Conservation (phyloP, 2,888 invertebrate genomes). For the Neoascia interrupta region DNA sequence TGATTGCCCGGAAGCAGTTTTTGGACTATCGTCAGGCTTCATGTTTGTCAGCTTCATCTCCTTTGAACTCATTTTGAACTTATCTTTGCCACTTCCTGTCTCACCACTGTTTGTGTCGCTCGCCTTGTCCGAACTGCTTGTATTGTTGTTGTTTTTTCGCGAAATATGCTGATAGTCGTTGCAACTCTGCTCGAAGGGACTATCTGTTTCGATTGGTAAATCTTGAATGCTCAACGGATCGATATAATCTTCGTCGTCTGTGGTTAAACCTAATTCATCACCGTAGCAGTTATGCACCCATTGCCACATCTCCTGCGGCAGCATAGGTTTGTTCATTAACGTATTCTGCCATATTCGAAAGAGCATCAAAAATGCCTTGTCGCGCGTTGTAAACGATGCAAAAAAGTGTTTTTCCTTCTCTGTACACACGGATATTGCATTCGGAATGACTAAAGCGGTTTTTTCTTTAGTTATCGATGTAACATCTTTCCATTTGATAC, state of each 20-base stretch:
- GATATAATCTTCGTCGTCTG: conserved; percentile 93
- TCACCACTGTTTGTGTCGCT: conserved; percentile 74
- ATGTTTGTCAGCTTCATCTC: conserved; percentile 75
- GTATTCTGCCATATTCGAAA: conserved; percentile 98
- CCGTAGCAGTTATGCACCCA: conserved; percentile 97
- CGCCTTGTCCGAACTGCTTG: conserved; percentile 74
- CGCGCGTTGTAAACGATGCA: conserved; percentile 95
- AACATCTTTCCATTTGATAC: conserved; percentile 93
- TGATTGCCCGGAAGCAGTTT: background rate
- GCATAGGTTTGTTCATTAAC: conserved; percentile 92
- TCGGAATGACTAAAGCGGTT: conserved; percentile 96
- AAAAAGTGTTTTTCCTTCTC: conserved; percentile 93
- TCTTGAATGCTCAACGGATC: conserved; percentile 79
- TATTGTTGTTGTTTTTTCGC: conserved; percentile 62
- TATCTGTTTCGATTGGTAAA: conserved; percentile 43
- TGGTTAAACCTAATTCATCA: conserved; percentile 94
- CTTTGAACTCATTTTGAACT: conserved; percentile 76
- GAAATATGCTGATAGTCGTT: conserved; percentile 30
- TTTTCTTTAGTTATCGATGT: conserved; percentile 96
- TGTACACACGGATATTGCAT: conserved; percentile 94
- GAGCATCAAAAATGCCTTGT: conserved; percentile 97
- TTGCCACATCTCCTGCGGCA: conserved; percentile 91
- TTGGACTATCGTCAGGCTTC: conserved; percentile 73
- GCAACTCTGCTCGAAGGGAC: conserved; percentile 21
- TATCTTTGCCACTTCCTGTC: conserved; percentile 72